phyloP scores from a whole-genome alignment of 2,797 vertebrate genomes.

The Platalea minor region DNA sequence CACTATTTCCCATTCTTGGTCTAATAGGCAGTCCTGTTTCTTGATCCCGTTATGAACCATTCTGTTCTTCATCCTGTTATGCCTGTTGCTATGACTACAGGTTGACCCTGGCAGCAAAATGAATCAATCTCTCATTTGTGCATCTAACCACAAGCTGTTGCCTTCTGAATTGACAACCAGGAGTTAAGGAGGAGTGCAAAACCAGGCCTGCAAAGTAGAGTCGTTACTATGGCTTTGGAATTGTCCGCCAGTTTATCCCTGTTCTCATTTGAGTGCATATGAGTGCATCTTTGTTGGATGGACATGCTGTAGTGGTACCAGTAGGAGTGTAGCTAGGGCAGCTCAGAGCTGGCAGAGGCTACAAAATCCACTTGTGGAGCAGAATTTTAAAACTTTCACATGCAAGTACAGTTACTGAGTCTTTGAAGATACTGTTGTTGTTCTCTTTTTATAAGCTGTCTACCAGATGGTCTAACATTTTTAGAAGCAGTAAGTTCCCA shows the following conservation, averaged over 20 bases:
- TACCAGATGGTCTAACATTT: not conserved
- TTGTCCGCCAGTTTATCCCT: not conserved
- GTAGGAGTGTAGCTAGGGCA: not conserved
- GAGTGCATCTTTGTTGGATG: not conserved
- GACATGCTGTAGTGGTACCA: not conserved
- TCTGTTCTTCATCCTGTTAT: slow-evolving; percentile 57
- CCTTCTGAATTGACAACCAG: not conserved
- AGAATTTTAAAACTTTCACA: not conserved
- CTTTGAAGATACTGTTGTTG: not conserved
- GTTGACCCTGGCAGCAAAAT: slow-evolving; percentile 43
- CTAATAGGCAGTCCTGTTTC: not conserved
- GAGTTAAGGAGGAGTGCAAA: not conserved
- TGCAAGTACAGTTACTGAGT: not conserved
- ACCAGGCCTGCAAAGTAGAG: not conserved
- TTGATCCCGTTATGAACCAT: slow-evolving; percentile 16
- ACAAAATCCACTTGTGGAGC: not conserved
- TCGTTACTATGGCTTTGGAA: not conserved
- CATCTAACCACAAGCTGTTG: slow-evolving; percentile 18
- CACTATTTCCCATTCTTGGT: slow-evolving; percentile 10
- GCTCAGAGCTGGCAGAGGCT: not conserved
- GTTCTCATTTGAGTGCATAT: not conserved
- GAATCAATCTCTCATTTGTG: slow-evolving; percentile 41
- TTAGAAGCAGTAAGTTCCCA: slow-evolving; percentile 10
- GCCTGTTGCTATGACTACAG: slow-evolving; percentile 47
- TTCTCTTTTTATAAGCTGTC: not conserved